phyloP scores from a whole-genome alignment of 2,888 invertebrate species.

The Agapostemon virescens region DNA sequence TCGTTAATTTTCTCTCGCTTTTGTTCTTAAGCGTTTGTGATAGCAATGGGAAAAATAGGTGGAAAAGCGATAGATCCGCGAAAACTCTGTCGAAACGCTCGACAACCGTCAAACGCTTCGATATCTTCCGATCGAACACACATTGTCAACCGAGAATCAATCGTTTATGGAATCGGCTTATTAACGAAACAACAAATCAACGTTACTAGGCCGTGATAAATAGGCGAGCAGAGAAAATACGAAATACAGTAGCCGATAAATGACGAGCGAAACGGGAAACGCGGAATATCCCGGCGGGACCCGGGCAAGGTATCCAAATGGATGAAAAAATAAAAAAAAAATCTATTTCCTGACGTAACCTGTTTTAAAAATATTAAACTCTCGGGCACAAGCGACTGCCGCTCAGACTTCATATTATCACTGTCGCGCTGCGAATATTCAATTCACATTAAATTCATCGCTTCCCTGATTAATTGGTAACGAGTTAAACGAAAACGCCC shows the following conservation, averaged over 20 bases:
- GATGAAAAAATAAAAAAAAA: neutral
- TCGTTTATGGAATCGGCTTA: neutral
- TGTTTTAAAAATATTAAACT: conserved; percentile 3
- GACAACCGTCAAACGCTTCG: neutral
- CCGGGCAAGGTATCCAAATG: neutral
- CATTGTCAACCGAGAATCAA: neutral
- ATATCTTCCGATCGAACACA: neutral
- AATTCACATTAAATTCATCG: neutral
- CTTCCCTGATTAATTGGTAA: neutral
- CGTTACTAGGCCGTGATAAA: neutral
- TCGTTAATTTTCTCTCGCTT: neutral
- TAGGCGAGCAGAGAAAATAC: neutral
- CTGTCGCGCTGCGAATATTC: neutral
- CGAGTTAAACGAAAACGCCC: neutral
- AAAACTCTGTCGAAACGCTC: neutral
- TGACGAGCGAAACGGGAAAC: neutral
- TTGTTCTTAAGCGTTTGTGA: too few relatives aligned
- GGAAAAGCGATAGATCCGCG: neutral
- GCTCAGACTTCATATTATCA: neutral
- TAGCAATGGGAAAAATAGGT: neutral
- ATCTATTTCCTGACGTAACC: conserved; percentile 6
- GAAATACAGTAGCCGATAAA: neutral
- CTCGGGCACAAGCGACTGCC: neutral
- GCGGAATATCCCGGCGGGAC: neutral
- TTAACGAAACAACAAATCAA: neutral